Evolutionary conservation across 1,140 invertebrate genomes (phyloP), one percentile per base, ranked within the genome.

Genomic region (Lerema accius): DNA sequence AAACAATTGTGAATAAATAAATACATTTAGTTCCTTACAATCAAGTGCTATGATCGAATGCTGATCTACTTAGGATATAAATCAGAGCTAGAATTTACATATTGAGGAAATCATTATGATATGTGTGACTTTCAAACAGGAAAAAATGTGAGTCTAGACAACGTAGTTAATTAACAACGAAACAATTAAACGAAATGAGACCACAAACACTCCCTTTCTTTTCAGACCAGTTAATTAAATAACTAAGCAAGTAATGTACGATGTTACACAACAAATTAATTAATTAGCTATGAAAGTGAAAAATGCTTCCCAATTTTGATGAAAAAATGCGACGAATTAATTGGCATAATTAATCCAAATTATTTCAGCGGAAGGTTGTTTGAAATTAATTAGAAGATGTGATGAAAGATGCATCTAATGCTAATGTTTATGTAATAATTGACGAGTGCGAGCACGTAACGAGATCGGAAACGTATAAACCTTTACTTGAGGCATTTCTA

Each of bases 351-450:
- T 23, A 11, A n/a, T 23, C 2, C 5, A 23, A 23, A 23, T 23
- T 3, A 23, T 23, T 23, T 23, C 2, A 23, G 19, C 19, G 19
- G 19, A 23, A 23, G 19, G 5, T 23, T 23, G 19, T 40, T 42
- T 51, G 7, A 14, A 19, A 53, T 53, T 23, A 53, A 53, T 53
- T 40, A 48, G 14, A 13, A 13, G 40, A 53, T 40, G n/a, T 19
- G 15, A 40, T 13, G 35, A 53, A 53, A 42, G 17, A 55, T 26
- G 7, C 19, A 42, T 14, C 50, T 7, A 9, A 26, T 42, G 39
- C 13, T 26, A 5, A 37, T 37, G 17, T 55, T 55, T 55, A 55
- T 55, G 50, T 17, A 55, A 23, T 55, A 42, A 55, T 42, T 55
- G 19, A 55, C 40, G 39, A 13, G 4, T n/a, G n/a, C n/a, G n/a